Evolutionary conservation across 2,888 invertebrate species (phyloP).

Genomic region (Gnatocerus cornutus): DNA sequence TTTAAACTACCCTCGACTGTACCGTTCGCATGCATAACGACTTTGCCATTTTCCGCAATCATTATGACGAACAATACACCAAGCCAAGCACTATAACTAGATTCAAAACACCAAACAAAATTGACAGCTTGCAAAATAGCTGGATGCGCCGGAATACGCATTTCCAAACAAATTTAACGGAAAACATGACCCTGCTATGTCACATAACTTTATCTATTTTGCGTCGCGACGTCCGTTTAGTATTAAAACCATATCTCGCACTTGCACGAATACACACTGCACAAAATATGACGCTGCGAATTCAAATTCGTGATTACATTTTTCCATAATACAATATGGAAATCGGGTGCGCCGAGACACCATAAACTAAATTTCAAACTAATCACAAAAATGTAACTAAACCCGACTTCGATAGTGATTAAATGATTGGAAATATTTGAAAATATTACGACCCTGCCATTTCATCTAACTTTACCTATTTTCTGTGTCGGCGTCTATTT

Average conservation of each 20-base stretch:
- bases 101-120: constrained; percentile 16
- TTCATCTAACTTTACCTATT: constrained; percentile 19
- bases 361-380: too few relatives aligned
- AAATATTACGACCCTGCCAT: constrained; percentile 7
- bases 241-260: too few relatives aligned
- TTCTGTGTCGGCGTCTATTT: constrained; percentile 8
- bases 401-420: too few relatives aligned
- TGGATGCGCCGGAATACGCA: constrained; percentile 24
- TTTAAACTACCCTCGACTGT: constrained; percentile 39
- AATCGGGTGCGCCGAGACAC: neutral
- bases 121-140: constrained; percentile 2
- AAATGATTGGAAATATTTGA: constrained; percentile 4
- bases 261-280: too few relatives aligned
- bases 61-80: constrained; percentile 29
- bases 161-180: constrained; percentile 5
- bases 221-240: too few relatives aligned
- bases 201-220: too few relatives aligned
- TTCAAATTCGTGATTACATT: too few relatives aligned
- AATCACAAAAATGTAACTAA: too few relatives aligned
- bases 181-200: neutral
- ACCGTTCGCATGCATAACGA: constrained; percentile 35
- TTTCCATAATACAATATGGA: too few relatives aligned
- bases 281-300: too few relatives aligned
- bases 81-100: constrained; percentile 18
- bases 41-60: constrained; percentile 22